phyloP scores from a whole-genome alignment of 2,797 vertebrate genomes.

The Rhodeus uyekii region DNA sequence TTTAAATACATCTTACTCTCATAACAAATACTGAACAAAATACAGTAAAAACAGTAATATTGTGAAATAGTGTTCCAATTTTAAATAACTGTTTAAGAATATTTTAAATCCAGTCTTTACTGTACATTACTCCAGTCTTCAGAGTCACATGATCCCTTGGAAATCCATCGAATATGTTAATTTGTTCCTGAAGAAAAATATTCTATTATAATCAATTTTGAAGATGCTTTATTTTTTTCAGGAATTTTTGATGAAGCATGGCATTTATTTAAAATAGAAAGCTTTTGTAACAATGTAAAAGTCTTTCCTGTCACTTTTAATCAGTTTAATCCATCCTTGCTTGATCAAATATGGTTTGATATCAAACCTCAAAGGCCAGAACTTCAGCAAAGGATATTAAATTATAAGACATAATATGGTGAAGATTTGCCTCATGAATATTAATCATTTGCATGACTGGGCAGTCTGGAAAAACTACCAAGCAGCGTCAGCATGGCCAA shows the following conservation, averaged over 20 bases:
- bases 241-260: neutral
- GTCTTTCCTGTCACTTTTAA: neutral
- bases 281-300: neutral
- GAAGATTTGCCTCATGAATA: slow-evolving; percentile 23
- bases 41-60: neutral
- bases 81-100: neutral
- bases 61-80: neutral
- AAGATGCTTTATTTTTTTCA: neutral
- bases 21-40: neutral
- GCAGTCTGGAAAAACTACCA: neutral
- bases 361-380: neutral
- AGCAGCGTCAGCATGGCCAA: neutral
- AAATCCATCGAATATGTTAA: neutral
- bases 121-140: neutral
- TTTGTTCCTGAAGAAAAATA: neutral
- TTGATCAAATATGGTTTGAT: neutral
- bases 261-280: neutral
- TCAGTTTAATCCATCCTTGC: neutral
- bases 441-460: slow-evolving; percentile 17
- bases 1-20: neutral
- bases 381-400: neutral
- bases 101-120: neutral
- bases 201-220: neutral
- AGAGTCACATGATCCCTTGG: neutral
- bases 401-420: neutral